Evolutionary conservation across 2,888 invertebrate genomes (phyloP), one percentile per base, ranked within the genome.

Genomic region (Laothoe populi): DNA sequence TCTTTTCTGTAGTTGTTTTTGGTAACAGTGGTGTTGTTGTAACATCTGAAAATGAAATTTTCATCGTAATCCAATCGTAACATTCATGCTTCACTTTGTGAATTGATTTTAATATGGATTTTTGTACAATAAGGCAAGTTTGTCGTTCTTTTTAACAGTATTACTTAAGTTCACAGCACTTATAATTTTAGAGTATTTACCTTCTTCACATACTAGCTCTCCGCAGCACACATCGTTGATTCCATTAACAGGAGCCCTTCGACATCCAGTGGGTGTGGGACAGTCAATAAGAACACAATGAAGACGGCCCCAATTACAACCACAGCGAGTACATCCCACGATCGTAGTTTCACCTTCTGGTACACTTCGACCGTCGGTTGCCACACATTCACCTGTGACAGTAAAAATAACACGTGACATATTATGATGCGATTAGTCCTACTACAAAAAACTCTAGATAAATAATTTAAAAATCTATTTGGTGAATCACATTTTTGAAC

Each of bases 141-240:
- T 8, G 5, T 5, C 8, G 31, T 31, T 5, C 2, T 5, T 26
- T 26, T 31, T 8, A 31, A 5, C n/a, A 13, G 13, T 40, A 13
- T 8, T 31, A 31, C 31, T 31, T 42, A 42, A 42, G 4, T 16
- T 42, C 4, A 42, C 16, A 42, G 5, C 16, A 16, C 42, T n/a
- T 13, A 4, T 0, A 2, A 16, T 16, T 13, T 5, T 42, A n/a
- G 7, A 16, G 16, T n/a, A 24, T 58, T 44, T 77, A 88, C 90
- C 84, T 70, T 74, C 66, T 16, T 79, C 71, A 69, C 91, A 91
- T 48, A 86, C 63, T 2, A 90, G 69, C 57, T 88, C 85, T 0
- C 89, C 90, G 60, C 91, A 92, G 68, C 91, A 91, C 13, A 78
- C 62, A 53, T 88, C 86, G n/a, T n/a, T n/a, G 2, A 74, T 64